These are phyloP conservation scores for Oligia fasciuncula DNA, from an alignment of 2,888 invertebrate genomes.

Conservation along the genomic window DNA sequence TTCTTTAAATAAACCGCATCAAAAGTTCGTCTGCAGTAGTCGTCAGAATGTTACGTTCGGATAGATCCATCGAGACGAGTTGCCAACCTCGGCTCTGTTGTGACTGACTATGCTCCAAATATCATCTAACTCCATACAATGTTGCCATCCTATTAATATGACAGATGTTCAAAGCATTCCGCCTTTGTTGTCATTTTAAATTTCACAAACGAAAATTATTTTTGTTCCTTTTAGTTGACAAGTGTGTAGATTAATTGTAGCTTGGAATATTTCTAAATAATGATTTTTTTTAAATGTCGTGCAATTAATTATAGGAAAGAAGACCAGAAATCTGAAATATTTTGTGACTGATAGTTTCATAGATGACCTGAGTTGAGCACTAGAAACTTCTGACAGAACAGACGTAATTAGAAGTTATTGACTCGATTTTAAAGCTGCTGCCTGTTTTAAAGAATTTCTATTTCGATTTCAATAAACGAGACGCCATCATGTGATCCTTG, in stretches of 20 bases:
- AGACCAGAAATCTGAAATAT: constrained; percentile 43
- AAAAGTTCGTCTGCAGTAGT: constrained; percentile 26
- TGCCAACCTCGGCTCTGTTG: constrained; percentile 57
- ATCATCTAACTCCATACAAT: constrained; percentile 72
- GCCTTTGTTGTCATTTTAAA: constrained; percentile 63
- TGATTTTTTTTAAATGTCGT: constrained; percentile 22
- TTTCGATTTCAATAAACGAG: constrained; percentile 43
- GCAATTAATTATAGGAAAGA: constrained; percentile 43
- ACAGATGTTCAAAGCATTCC: constrained; percentile 68
- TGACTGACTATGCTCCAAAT: constrained; percentile 64
- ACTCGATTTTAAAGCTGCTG: constrained; percentile 34
- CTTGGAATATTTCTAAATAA: constrained; percentile 34
- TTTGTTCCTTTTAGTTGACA: constrained; percentile 56
- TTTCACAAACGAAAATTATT: constrained; percentile 58
- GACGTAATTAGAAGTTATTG: constrained; percentile 56
- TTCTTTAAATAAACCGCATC: constrained; percentile 38
- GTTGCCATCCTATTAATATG: constrained; percentile 72
- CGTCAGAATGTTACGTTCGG: constrained; percentile 43
- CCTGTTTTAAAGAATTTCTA: constrained; percentile 42
- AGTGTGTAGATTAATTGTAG: constrained; percentile 35
- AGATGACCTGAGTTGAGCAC: constrained; percentile 29
- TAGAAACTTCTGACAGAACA: constrained; percentile 39
- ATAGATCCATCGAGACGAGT: constrained; percentile 61
- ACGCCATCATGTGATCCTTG: constrained; percentile 32
- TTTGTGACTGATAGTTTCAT: constrained; percentile 48